Evolutionary conservation across 2,888 invertebrate species (phyloP).

Genomic region (Ischnura elegans): DNA sequence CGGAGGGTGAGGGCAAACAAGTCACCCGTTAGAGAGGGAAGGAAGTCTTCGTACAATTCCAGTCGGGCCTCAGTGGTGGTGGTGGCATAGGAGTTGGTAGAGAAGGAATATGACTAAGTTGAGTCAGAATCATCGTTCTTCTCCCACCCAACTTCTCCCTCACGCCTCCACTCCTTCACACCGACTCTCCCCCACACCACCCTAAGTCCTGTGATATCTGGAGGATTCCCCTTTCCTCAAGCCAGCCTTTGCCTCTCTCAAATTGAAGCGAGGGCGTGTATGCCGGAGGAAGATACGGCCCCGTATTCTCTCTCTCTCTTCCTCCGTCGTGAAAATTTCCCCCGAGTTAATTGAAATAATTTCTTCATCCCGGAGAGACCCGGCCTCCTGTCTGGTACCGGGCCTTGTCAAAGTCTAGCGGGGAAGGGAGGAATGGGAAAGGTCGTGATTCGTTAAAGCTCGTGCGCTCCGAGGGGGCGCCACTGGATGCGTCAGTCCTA

Average conservation of each 20-base stretch:
- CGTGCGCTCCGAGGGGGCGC: neutral
- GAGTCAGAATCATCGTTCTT: neutral
- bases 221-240: neutral
- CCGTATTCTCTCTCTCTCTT: neutral
- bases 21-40: neutral
- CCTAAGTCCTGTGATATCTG: neutral
- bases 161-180: neutral
- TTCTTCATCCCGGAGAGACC: neutral
- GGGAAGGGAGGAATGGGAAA: neutral
- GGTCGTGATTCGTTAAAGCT: conserved; percentile 18
- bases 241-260: neutral
- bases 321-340: neutral
- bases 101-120: neutral
- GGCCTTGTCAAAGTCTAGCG: neutral
- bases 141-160: neutral
- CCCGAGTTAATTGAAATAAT: conserved; percentile 35
- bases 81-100: neutral
- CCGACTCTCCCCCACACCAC: neutral
- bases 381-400: neutral
- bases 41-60: neutral
- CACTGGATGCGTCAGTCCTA: neutral
- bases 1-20: neutral
- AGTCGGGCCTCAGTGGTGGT: neutral
- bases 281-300: conserved; percentile 4
- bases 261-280: neutral